phyloP scores from a whole-genome alignment of 2,113 vertebrate genomes.

The Zosterops borbonicus region DNA sequence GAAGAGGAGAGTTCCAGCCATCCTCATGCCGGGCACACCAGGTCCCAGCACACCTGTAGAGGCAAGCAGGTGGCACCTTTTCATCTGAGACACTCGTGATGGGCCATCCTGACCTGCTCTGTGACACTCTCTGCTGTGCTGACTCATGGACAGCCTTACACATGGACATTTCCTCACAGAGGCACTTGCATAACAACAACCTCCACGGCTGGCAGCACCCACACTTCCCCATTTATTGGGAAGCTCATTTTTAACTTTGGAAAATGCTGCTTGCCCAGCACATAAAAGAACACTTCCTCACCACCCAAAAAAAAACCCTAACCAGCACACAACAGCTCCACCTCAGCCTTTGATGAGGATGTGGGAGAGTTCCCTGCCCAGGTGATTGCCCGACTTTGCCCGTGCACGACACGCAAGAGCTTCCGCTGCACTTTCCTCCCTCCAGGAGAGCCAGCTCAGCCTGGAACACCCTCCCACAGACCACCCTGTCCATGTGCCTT shows the following conservation, averaged over 20 bases:
- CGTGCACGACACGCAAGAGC: accelerated
- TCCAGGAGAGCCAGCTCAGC: background rate
- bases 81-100: background rate
- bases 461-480: background rate
- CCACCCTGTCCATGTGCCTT: background rate
- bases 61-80: background rate
- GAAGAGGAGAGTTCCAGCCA: background rate
- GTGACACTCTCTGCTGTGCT: background rate
- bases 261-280: background rate
- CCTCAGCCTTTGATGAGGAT: background rate
- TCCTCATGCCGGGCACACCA: accelerated
- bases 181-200: background rate
- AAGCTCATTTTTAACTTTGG: background rate
- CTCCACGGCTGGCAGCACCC: background rate
- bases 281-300: background rate
- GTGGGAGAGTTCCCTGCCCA: background rate
- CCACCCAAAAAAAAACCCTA: accelerated
- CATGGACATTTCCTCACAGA: background rate
- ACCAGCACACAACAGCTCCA: background rate
- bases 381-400: background rate
- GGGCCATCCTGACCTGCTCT: background rate
- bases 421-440: background rate
- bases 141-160: background rate
- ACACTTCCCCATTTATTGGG: background rate
- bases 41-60: background rate